Percentiles rank a stretch among this genome's conserved stretches.
Conservation (phyloP, 2,113 vertebrate genomes). For the Archocentrus centrarchus region DNA sequence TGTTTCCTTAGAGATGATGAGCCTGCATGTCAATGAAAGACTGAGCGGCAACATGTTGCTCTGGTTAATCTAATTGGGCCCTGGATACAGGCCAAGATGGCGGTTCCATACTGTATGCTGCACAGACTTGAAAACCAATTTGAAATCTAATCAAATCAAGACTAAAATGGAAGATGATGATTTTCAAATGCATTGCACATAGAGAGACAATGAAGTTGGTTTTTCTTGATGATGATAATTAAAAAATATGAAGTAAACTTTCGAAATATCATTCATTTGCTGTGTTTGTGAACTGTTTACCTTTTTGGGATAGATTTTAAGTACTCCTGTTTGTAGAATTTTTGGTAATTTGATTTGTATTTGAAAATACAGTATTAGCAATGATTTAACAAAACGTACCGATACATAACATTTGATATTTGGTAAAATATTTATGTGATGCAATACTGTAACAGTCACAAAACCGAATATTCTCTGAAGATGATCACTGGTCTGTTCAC, state of each 20-base stretch:
- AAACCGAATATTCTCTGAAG: too few relatives aligned
- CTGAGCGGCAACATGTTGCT: constrained; percentile 93
- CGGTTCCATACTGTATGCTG: constrained; percentile 80
- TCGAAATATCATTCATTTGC: neutral
- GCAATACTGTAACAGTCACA: too few relatives aligned
- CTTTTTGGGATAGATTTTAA: neutral
- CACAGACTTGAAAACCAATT: constrained; percentile 72
- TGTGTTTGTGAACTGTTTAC: neutral
- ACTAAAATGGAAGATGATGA: constrained; percentile 35
- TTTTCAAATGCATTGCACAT: constrained; percentile 23
- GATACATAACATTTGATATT: too few relatives aligned
- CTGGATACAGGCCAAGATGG: constrained; percentile 97
- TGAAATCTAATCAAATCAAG: constrained; percentile 38
- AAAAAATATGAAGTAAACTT: constrained; percentile 2
- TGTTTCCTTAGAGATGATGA: constrained; percentile 91
- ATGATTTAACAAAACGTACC: neutral
- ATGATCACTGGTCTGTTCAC: too few relatives aligned
- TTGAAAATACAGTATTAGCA: neutral
- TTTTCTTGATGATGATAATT: constrained; percentile 14
- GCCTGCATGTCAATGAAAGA: constrained; percentile 91
- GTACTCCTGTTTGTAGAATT: too few relatives aligned
- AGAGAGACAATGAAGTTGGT: neutral
- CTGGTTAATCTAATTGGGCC: constrained; percentile 96
- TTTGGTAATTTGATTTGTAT: neutral
- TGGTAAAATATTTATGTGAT: too few relatives aligned